A percentile compares a stretch with the other conserved stretches of the same genome.
phyloP scores from a whole-genome alignment of 1,140 invertebrate species.

The Brachystomella parvula region DNA sequence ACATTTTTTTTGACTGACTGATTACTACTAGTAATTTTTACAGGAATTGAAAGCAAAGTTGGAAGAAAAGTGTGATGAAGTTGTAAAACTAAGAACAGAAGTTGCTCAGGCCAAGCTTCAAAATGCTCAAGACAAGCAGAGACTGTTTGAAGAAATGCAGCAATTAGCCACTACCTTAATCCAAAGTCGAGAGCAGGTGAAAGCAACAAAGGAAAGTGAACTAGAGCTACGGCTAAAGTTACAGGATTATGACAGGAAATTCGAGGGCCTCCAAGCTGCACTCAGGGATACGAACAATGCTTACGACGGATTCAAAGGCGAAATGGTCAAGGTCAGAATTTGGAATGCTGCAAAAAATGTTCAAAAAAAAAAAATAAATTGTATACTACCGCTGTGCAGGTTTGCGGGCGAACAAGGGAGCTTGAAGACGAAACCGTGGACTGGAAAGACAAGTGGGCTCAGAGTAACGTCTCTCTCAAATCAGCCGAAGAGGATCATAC shows the following conservation, averaged over 20 bases:
- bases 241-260: conserved; percentile 35
- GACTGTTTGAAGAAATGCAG: conserved; percentile 30
- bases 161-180: conserved; percentile 28
- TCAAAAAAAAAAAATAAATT: neutral
- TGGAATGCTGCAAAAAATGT: neutral
- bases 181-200: conserved; percentile 28
- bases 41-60: conserved; percentile 13
- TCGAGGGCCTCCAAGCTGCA: conserved; percentile 24
- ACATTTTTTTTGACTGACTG: no score
- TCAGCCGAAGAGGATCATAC: conserved; percentile 23
- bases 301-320: conserved; percentile 29
- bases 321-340: conserved; percentile 33
- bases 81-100: conserved; percentile 23
- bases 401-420: conserved; percentile 24
- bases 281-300: conserved; percentile 29
- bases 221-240: conserved; percentile 23
- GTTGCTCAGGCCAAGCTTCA: conserved; percentile 25
- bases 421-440: conserved; percentile 31
- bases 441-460: conserved; percentile 36
- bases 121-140: conserved; percentile 31
- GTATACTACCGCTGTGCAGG: neutral
- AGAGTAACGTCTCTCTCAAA: conserved; percentile 23
- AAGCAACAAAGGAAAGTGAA: conserved; percentile 33
- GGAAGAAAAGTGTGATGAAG: conserved; percentile 6
- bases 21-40: neutral